Conservation (phyloP, 2,888 invertebrate species). For the Euclidia mi region DNA sequence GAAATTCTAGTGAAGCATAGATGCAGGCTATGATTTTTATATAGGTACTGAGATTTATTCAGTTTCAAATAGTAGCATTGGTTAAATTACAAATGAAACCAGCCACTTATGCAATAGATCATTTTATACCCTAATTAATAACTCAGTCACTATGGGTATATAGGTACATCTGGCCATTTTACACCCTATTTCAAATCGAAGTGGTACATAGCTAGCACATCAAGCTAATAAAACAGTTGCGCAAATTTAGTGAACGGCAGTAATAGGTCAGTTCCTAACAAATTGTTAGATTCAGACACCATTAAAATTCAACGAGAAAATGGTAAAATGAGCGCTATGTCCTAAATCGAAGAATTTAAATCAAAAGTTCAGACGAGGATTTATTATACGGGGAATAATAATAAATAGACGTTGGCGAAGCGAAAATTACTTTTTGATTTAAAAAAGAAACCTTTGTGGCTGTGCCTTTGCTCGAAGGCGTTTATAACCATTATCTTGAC, state of each 20-base stretch:
- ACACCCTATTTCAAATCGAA: no score
- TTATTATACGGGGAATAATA: slow-evolving; percentile 34
- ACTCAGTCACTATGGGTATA: no score
- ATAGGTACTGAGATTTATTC: no score
- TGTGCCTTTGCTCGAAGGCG: slow-evolving; percentile 6
- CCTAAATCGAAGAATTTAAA: slow-evolving; percentile 53
- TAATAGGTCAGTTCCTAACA: slow-evolving; percentile 17
- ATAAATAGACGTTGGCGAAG: slow-evolving; percentile 36
- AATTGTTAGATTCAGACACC: slow-evolving; percentile 32
- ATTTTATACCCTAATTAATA: no score
- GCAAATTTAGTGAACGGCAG: slow-evolving; percentile 15
- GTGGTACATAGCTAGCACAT: no score
- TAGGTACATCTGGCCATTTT: no score
- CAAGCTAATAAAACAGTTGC: slow-evolving; percentile 1
- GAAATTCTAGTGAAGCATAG: no score
- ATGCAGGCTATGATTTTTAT: no score
- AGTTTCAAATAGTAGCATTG: no score
- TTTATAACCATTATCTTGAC: slow-evolving; percentile 16
- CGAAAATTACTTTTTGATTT: slow-evolving; percentile 54
- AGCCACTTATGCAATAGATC: no score
- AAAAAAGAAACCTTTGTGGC: slow-evolving; percentile 23
- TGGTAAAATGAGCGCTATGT: slow-evolving; percentile 53
- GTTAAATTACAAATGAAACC: no score
- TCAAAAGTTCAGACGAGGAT: slow-evolving; percentile 48
- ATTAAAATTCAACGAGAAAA: slow-evolving; percentile 58